phyloP scores from a whole-genome alignment of 1,140 invertebrate species.

The Coenobita brevimanus region DNA sequence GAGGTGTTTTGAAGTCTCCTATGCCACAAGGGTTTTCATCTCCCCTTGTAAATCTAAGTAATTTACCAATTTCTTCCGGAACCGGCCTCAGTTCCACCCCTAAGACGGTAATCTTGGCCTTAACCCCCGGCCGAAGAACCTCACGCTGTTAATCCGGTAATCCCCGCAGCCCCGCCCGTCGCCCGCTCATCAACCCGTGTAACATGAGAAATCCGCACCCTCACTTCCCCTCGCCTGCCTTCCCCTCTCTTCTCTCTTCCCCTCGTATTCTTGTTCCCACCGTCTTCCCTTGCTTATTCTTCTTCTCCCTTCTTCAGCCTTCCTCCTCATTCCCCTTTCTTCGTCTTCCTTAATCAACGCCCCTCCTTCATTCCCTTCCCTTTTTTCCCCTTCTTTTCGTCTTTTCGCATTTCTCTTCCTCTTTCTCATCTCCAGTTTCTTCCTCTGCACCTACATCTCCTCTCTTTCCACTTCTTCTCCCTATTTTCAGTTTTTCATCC shows the following conservation, averaged over 20 bases:
- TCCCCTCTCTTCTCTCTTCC: not conserved
- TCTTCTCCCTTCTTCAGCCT: too few species aligned
- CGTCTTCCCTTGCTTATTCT: too few species aligned
- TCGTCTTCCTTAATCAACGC: not conserved
- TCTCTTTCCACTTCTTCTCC: not conserved
- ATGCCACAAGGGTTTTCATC: too few species aligned
- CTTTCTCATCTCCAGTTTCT: not conserved
- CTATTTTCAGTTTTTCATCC: not conserved
- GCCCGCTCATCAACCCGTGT: not conserved
- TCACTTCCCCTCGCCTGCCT: not conserved
- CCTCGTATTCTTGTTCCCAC: not conserved
- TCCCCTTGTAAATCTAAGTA: too few species aligned
- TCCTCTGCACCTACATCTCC: too few species aligned
- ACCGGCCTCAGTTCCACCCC: too few species aligned
- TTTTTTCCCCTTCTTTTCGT: not conserved
- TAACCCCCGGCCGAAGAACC: constrained; percentile 9
- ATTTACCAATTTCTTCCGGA: too few species aligned
- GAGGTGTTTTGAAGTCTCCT: too few species aligned
- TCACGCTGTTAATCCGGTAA: constrained; percentile 38
- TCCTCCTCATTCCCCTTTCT: too few species aligned
- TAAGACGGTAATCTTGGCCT: constrained; percentile 21
- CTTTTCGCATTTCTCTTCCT: not conserved
- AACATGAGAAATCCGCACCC: not conserved
- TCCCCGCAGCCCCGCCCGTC: constrained; percentile 10
- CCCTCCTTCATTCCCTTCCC: not conserved